Percentiles rank a stretch among this genome's conserved stretches.
These are phyloP conservation scores for Corticium candelabrum DNA, from an alignment of 37 sponge, comb jelly and placozoan species.

Conservation along the genomic window DNA sequence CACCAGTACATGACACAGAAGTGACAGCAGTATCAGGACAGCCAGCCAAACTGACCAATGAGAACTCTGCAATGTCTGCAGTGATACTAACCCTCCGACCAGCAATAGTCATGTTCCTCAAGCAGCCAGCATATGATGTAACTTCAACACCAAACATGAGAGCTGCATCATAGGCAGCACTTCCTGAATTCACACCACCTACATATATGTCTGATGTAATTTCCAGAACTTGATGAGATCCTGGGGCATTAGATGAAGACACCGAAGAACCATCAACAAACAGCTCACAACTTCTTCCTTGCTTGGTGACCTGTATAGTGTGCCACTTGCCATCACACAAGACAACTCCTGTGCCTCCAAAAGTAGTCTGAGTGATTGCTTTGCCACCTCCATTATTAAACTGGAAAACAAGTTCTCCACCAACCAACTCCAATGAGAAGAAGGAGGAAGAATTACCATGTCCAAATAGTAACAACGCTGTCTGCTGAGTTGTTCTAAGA, in stretches of 20 bases:
- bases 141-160: neutral
- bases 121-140: neutral
- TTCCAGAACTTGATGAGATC: neutral
- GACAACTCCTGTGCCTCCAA: neutral
- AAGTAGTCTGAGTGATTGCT: neutral
- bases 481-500: neutral
- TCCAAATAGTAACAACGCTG: neutral
- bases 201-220: neutral
- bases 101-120: neutral
- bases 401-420: neutral
- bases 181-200: neutral
- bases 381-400: slow-evolving; percentile 5
- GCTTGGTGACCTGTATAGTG: neutral
- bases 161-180: neutral
- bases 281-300: neutral
- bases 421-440: neutral
- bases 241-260: neutral
- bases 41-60: neutral
- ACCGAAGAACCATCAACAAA: slow-evolving; percentile 1
- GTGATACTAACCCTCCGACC: neutral
- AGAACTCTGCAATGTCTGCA: neutral
- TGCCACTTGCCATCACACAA: slow-evolving; percentile 7
- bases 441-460: neutral
- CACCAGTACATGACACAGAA: neutral
- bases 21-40: neutral